These are phyloP conservation scores for Huso huso DNA, from an alignment of 2,797 vertebrate species.

Conservation along the genomic window DNA sequence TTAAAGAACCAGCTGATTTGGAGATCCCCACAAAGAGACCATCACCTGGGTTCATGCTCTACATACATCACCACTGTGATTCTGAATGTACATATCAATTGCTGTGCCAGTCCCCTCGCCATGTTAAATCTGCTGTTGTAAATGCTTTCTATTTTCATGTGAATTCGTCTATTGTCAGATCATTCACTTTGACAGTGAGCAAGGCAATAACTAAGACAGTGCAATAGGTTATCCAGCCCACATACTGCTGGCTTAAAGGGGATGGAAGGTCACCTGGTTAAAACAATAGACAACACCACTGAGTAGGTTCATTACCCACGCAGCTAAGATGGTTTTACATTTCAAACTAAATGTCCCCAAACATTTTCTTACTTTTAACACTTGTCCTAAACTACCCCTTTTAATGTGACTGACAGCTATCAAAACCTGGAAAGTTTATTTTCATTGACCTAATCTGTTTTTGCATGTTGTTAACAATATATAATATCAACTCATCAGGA, in stretches of 20 bases:
- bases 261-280: slow-evolving; percentile 1
- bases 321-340: background rate
- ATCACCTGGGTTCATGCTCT: background rate
- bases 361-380: slow-evolving; percentile 10
- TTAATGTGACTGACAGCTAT: too few relatives aligned
- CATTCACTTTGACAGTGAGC: slow-evolving; percentile 21
- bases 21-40: background rate
- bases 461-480: too few relatives aligned
- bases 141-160: slow-evolving; percentile 26
- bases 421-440: too few relatives aligned
- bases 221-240: slow-evolving; percentile 29
- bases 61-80: background rate
- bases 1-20: background rate
- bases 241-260: slow-evolving; percentile 29
- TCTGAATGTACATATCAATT: slow-evolving; percentile 19
- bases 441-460: too few relatives aligned
- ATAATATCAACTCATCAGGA: too few relatives aligned
- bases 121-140: slow-evolving; percentile 14
- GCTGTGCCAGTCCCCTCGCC: slow-evolving; percentile 24
- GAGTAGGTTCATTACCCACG: background rate
- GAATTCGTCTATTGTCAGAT: slow-evolving; percentile 29
- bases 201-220: slow-evolving; percentile 13
- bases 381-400: background rate
- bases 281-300: slow-evolving; percentile 6
- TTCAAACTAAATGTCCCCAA: background rate